phyloP scores from a whole-genome alignment of 2,113 vertebrate species.

The Dascyllus trimaculatus region DNA sequence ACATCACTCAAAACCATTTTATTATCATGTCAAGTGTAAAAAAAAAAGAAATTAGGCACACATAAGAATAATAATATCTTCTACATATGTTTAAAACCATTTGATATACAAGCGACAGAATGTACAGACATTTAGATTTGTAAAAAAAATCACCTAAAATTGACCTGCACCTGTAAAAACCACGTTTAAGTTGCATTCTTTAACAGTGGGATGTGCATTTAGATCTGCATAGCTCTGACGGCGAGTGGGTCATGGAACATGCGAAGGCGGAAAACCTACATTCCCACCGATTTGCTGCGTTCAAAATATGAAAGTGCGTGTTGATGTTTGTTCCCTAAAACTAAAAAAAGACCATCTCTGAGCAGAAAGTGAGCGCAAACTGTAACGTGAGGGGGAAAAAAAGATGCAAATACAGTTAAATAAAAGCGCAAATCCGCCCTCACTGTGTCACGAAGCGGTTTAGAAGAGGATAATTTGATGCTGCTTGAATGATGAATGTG shows the following conservation, averaged over 20 bases:
- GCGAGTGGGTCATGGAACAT: background rate
- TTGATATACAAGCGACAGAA: constrained; percentile 47
- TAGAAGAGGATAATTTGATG: no score
- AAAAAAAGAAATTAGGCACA: constrained; percentile 66
- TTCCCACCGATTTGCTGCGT: no score
- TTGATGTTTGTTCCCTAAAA: constrained; percentile 25
- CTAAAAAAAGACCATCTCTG: background rate
- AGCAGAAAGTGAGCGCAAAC: no score
- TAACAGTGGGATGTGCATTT: constrained; percentile 22
- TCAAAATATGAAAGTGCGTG: background rate
- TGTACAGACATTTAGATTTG: constrained; percentile 51
- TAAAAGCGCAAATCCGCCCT: no score
- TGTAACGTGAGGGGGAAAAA: background rate
- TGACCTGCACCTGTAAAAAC: constrained; percentile 9
- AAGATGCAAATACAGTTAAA: no score
- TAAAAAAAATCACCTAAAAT: constrained; percentile 18
- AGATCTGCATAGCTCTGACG: background rate
- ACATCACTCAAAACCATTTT: constrained; percentile 69
- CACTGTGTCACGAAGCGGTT: no score
- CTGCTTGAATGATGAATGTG: no score
- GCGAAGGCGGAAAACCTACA: no score
- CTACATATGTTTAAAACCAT: constrained; percentile 38
- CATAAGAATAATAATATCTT: constrained; percentile 45
- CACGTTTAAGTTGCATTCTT: background rate
- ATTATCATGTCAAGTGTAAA: constrained; percentile 75